These are phyloP conservation scores for Poicephalus meyeri DNA, from an alignment of 2,113 vertebrate genomes.

Conservation along the genomic window DNA sequence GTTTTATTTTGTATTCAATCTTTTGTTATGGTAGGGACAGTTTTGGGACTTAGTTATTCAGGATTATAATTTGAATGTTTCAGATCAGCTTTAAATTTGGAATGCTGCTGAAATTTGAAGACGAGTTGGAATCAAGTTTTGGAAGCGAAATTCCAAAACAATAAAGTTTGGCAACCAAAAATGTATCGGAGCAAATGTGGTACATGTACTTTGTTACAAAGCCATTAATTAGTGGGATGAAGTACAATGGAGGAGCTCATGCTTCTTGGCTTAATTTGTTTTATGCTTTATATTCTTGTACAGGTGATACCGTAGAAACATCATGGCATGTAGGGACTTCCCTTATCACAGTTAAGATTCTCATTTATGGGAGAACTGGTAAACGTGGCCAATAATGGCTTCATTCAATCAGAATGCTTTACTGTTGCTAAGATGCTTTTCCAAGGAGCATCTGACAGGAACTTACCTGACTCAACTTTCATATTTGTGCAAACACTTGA, in stretches of 20 bases:
- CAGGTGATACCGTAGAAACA: not conserved
- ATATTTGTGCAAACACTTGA: not conserved
- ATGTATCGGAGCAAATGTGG: not conserved
- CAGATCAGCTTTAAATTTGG: not conserved
- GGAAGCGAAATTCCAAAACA: not conserved
- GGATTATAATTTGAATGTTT: not conserved
- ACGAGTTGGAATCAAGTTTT: not conserved
- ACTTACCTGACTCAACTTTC: rapidly evolving
- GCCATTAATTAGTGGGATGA: not conserved
- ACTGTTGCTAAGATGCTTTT: not conserved
- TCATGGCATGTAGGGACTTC: not conserved
- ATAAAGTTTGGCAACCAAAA: not conserved
- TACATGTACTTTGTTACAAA: not conserved
- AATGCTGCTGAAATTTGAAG: not conserved
- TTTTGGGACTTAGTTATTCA: not conserved
- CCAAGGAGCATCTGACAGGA: not conserved
- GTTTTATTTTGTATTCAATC: not conserved
- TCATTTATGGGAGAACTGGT: not conserved
- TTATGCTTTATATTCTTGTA: not conserved
- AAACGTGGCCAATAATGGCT: not conserved
- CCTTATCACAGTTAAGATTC: not conserved
- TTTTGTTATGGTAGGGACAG: not conserved
- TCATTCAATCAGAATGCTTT: not conserved
- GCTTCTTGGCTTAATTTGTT: not conserved
- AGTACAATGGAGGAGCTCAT: not conserved